These are phyloP conservation scores for Dasyurus viverrinus DNA, from an alignment of 2,113 vertebrate genomes.

Conservation along the genomic window DNA sequence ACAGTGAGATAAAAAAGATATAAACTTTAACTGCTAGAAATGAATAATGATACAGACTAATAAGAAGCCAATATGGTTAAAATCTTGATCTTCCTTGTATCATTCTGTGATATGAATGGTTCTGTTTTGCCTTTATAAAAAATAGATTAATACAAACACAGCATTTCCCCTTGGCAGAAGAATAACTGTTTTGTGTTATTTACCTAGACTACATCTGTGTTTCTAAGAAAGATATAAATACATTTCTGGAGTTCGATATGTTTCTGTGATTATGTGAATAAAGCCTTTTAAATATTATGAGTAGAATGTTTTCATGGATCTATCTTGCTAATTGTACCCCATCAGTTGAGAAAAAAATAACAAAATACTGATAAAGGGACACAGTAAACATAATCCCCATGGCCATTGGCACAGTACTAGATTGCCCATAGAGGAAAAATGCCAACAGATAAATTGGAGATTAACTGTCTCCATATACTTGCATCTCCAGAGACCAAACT, in stretches of 20 bases:
- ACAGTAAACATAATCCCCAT: constrained; percentile 6
- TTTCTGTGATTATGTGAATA: constrained; percentile 76
- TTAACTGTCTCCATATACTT: background rate
- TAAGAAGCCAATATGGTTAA: constrained; percentile 46
- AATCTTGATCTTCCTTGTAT: constrained; percentile 42
- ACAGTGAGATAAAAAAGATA: constrained; percentile 34
- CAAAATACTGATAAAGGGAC: constrained; percentile 28
- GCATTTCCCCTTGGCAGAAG: constrained; percentile 70
- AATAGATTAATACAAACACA: constrained; percentile 73
- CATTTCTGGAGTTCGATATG: constrained; percentile 72
- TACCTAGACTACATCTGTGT: constrained; percentile 75
- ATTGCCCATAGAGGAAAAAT: background rate
- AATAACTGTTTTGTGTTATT: constrained; percentile 77
- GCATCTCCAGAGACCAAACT: background rate
- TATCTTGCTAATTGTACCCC: background rate
- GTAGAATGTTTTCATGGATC: constrained; percentile 60
- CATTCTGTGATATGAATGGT: constrained; percentile 50
- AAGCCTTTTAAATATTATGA: constrained; percentile 69
- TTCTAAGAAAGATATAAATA: constrained; percentile 79
- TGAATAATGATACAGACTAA: constrained; percentile 43
- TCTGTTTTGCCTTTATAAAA: constrained; percentile 62
- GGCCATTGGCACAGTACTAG: constrained; percentile 1
- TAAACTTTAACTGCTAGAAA: constrained; percentile 45
- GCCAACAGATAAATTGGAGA: background rate
- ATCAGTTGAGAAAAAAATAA: constrained; percentile 33